These are phyloP conservation scores for Acanthurus lineatus DNA, from an alignment of 2,797 vertebrate species.

Conservation along the genomic window DNA sequence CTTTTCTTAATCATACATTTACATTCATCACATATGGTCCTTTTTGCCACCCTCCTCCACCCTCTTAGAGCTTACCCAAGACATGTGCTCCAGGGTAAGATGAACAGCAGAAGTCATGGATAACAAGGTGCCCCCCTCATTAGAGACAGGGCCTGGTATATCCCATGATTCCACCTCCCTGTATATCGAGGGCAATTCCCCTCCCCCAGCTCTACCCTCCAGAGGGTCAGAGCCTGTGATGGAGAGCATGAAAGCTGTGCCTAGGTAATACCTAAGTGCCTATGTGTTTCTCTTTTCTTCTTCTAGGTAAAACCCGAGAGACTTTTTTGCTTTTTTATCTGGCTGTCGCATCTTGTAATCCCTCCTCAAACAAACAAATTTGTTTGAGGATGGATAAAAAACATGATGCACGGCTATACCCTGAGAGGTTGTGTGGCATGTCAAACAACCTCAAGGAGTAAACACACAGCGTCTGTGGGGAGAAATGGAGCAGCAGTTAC, in stretches of 20 bases:
- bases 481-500: conserved; percentile 56
- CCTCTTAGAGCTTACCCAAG: conserved; percentile 38
- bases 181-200: background rate
- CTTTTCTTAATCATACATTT: background rate
- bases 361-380: conserved; percentile 24
- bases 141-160: conserved; percentile 44
- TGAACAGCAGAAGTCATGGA: conserved; percentile 54
- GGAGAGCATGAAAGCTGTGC: conserved; percentile 36
- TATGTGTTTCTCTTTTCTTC: conserved; percentile 6
- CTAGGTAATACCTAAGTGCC: conserved; percentile 33
- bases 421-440: conserved; percentile 49
- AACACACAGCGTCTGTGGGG: conserved; percentile 54
- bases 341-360: conserved; percentile 46
- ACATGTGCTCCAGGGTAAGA: conserved; percentile 35
- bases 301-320: conserved; percentile 22
- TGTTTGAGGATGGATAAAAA: conserved; percentile 50
- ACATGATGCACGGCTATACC: conserved; percentile 26
- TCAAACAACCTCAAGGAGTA: conserved; percentile 61
- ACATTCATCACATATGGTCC: background rate
- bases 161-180: background rate
- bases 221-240: conserved; percentile 28
- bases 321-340: conserved; percentile 16
- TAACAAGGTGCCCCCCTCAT: conserved; percentile 65
- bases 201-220: conserved; percentile 15
- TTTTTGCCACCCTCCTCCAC: background rate